phyloP scores from a whole-genome alignment of 2,888 invertebrate species.

The Lissonota sp. region DNA sequence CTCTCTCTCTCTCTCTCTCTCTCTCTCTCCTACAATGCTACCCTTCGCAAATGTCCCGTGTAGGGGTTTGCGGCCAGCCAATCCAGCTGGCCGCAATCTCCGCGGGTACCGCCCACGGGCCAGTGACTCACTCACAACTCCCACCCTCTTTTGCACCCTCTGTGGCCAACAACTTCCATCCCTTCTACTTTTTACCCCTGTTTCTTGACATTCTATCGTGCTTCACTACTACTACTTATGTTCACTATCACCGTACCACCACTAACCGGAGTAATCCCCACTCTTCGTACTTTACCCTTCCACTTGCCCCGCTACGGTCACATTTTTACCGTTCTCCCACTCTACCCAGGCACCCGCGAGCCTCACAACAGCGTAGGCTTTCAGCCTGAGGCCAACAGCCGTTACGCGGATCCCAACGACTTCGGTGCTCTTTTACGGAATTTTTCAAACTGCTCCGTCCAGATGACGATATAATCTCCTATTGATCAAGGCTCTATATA shows the following conservation, averaged over 20 bases:
- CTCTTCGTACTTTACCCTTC: slow-evolving; percentile 69
- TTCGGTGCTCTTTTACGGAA: slow-evolving; percentile 80
- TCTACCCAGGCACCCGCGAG: slow-evolving; percentile 9
- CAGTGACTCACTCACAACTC: slow-evolving; percentile 76
- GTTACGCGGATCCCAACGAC: slow-evolving; percentile 71
- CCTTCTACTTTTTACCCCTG: slow-evolving; percentile 73
- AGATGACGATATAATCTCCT: slow-evolving; percentile 82
- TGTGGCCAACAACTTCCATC: slow-evolving; percentile 59
- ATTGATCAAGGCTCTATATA: slow-evolving; percentile 78
- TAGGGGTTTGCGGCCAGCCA: slow-evolving; percentile 80
- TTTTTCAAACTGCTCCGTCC: slow-evolving; percentile 80
- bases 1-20: no score
- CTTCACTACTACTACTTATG: slow-evolving; percentile 66
- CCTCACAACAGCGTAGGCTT: slow-evolving; percentile 34
- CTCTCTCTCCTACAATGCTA: slow-evolving; percentile 55
- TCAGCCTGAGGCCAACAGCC: slow-evolving; percentile 61
- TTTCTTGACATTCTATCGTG: slow-evolving; percentile 56
- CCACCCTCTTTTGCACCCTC: slow-evolving; percentile 59
- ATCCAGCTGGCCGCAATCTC: slow-evolving; percentile 80
- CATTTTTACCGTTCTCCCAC: slow-evolving; percentile 46
- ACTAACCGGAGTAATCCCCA: slow-evolving; percentile 45
- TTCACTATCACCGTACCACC: slow-evolving; percentile 64
- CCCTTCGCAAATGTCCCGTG: slow-evolving; percentile 68
- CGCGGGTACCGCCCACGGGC: slow-evolving; percentile 81
- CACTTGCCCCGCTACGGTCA: slow-evolving; percentile 52